These are phyloP conservation scores for Lineus longissimus DNA, from an alignment of 1,140 invertebrate species.

Conservation along the genomic window DNA sequence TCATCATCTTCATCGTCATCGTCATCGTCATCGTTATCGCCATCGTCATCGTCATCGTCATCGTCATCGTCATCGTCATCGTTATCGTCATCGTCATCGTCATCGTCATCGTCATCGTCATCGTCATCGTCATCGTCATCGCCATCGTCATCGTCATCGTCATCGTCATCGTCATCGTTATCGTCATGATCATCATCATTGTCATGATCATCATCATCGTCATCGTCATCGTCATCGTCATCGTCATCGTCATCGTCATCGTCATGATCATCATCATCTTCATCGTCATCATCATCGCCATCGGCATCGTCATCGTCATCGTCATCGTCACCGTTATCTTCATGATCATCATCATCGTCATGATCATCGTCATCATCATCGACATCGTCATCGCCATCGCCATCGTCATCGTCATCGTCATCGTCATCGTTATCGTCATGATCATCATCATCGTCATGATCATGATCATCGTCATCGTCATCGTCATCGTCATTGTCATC, in stretches of 20 bases:
- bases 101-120: constrained; percentile 2
- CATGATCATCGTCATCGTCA: no score
- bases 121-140: constrained; percentile 2
- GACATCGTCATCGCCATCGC: no score
- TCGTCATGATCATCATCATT: no score
- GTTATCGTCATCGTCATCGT: constrained; percentile 2
- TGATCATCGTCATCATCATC: no score
- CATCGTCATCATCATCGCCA: constrained; percentile 1
- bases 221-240: constrained; percentile 1
- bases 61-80: constrained; percentile 2
- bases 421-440: no score
- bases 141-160: background rate
- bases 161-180: background rate
- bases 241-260: no score
- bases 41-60: constrained; percentile 2
- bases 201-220: background rate
- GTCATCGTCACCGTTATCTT: no score
- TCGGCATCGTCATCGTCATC: background rate
- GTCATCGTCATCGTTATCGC: constrained; percentile 2
- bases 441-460: no score
- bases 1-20: background rate
- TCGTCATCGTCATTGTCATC: no score
- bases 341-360: no score
- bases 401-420: no score
- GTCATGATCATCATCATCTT: no score